Evolutionary conservation across 2,113 vertebrate species (phyloP).

Genomic region (Caloenas nicobarica): DNA sequence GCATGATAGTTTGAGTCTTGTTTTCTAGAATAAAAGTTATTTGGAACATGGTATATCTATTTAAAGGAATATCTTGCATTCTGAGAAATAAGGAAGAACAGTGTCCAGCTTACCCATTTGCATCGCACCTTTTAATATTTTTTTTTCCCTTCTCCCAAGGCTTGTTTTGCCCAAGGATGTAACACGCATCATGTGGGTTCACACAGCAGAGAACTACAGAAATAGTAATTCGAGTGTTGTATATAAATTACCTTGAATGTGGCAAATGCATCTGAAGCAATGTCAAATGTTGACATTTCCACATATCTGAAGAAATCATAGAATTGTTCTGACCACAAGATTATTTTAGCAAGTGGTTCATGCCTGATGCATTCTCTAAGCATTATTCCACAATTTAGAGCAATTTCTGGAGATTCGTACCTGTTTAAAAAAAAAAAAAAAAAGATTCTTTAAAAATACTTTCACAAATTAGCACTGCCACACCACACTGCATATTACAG

Average conservation of each 20-base stretch:
- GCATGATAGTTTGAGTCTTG: neutral
- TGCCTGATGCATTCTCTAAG: slow-evolving; percentile 86
- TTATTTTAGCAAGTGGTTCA: slow-evolving; percentile 86
- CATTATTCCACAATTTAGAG: slow-evolving; percentile 88
- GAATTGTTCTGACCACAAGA: slow-evolving; percentile 87
- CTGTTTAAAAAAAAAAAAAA: slow-evolving; percentile 8
- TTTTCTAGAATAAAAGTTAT: neutral
- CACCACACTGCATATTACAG: neutral
- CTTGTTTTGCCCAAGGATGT: neutral
- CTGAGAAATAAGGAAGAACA: neutral
- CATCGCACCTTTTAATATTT: neutral
- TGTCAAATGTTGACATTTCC: slow-evolving; percentile 88
- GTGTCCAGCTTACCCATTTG: neutral
- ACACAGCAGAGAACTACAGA: neutral
- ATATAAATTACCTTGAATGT: slow-evolving; percentile 81
- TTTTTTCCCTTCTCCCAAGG: neutral
- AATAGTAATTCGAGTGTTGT: neutral
- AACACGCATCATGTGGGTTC: neutral
- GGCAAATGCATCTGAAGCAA: slow-evolving; percentile 86
- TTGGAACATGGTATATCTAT: fast-evolving
- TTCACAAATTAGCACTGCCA: neutral
- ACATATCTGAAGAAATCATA: slow-evolving; percentile 90
- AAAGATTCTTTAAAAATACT: neutral
- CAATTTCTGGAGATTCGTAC: slow-evolving; percentile 87
- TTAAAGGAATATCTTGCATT: neutral